These are phyloP conservation scores for Zaprionus lachaisei DNA, from an alignment of 1,140 invertebrate genomes.

Conservation along the genomic window DNA sequence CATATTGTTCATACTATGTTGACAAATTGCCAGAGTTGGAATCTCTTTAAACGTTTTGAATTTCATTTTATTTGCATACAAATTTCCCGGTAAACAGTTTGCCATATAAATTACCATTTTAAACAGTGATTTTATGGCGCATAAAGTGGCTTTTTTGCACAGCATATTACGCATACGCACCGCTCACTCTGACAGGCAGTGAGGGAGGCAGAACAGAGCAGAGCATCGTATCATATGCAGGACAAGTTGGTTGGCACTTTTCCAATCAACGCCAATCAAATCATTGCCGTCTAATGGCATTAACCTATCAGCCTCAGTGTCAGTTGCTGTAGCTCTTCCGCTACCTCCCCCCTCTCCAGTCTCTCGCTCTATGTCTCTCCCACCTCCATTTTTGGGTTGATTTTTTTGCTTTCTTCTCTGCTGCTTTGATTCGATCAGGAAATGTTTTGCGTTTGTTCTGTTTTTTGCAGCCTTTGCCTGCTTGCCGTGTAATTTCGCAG, in stretches of 20 bases:
- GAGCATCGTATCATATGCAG: constrained; percentile 11
- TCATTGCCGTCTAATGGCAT: constrained; percentile 81
- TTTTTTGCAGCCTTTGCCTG: constrained; percentile 23
- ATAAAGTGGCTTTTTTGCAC: not conserved
- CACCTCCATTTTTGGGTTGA: constrained; percentile 20
- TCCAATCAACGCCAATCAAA: constrained; percentile 82
- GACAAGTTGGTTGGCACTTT: constrained; percentile 60
- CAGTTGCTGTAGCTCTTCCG: constrained; percentile 31
- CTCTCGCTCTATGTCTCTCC: not conserved
- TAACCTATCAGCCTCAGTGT: constrained; percentile 78
- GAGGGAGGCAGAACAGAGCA: not conserved
- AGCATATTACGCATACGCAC: constrained; percentile 43
- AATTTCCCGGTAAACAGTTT: not conserved
- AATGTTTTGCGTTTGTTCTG: constrained; percentile 59
- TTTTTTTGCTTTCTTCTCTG: constrained; percentile 39
- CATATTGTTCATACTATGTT: not conserved
- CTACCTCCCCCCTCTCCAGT: not conserved
- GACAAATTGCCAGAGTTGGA: not conserved
- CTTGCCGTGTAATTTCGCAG: constrained; percentile 65
- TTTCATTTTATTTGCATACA: not conserved
- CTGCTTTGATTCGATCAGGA: constrained; percentile 79
- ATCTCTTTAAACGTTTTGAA: not conserved
- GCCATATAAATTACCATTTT: not conserved
- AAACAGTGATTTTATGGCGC: not conserved
- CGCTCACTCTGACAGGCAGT: constrained; percentile 7